These are phyloP conservation scores for Coregonus ussuriensis DNA, from an alignment of 2,797 vertebrate genomes.

Conservation along the genomic window DNA sequence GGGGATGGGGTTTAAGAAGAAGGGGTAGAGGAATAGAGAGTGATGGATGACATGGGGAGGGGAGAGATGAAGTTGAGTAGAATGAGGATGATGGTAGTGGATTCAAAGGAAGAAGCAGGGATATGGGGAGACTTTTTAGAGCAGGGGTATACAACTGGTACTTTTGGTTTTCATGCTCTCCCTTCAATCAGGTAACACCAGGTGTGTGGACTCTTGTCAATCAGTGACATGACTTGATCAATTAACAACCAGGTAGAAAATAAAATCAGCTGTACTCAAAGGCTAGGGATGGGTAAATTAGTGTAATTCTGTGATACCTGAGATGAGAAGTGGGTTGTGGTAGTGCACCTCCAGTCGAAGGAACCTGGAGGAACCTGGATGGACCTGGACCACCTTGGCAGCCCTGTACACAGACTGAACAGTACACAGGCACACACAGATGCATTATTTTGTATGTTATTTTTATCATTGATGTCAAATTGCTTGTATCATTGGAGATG, in stretches of 20 bases:
- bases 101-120: not conserved
- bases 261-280: no score
- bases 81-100: not conserved
- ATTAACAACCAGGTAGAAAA: no score
- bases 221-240: no score
- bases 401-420: slow-evolving; percentile 88
- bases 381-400: slow-evolving; percentile 82
- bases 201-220: no score
- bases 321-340: slow-evolving; percentile 87
- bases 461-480: no score
- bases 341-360: slow-evolving; percentile 95
- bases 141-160: no score
- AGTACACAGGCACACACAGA: slow-evolving; percentile 19
- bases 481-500: not conserved
- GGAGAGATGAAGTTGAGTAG: not conserved
- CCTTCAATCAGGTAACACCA: no score
- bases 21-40: no score
- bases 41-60: not conserved
- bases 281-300: no score
- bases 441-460: not conserved
- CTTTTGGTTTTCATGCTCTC: no score
- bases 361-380: slow-evolving; percentile 86
- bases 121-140: not conserved
- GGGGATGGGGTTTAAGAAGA: slow-evolving; percentile 16
- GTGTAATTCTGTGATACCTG: slow-evolving; percentile 70